phyloP scores from a whole-genome alignment of 2,797 vertebrate species.

The Anolis apletophallus region DNA sequence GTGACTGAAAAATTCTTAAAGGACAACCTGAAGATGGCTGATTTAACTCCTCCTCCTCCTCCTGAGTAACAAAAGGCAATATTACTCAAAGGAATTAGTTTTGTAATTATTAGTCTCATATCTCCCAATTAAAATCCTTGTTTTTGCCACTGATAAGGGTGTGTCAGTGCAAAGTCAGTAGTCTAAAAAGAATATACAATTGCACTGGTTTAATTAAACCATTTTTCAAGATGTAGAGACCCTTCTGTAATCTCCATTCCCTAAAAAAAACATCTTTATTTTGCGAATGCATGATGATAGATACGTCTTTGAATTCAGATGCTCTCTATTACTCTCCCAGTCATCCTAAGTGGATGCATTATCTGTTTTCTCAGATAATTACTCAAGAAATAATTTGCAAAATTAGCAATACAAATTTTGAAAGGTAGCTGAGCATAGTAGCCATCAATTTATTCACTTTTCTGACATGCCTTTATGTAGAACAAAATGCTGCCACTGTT shows the following conservation, averaged over 20 bases:
- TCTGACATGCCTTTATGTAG: background rate
- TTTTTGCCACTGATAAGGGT: background rate
- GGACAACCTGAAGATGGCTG: fast-evolving
- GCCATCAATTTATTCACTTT: background rate
- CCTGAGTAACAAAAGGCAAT: background rate
- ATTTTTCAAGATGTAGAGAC: background rate
- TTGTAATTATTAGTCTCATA: background rate
- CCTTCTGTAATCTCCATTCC: background rate
- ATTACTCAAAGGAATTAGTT: background rate
- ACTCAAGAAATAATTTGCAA: background rate
- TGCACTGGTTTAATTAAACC: background rate
- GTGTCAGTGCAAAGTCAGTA: background rate
- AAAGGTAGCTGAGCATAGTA: background rate
- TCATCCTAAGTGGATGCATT: too few relatives aligned
- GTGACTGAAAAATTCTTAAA: slow-evolving; percentile 13
- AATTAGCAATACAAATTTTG: background rate
- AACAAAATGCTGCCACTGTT: background rate
- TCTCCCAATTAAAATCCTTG: background rate
- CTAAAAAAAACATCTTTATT: background rate
- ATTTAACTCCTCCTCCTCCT: background rate
- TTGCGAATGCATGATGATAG: background rate
- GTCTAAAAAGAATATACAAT: background rate
- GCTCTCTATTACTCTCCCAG: background rate
- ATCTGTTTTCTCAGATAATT: background rate
- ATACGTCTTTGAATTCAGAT: too few relatives aligned